A percentile compares a stretch with the other conserved stretches of the same genome.
Evolutionary conservation across 1,140 invertebrate genomes (phyloP).

Genomic region (Acromyrmex charruanus): DNA sequence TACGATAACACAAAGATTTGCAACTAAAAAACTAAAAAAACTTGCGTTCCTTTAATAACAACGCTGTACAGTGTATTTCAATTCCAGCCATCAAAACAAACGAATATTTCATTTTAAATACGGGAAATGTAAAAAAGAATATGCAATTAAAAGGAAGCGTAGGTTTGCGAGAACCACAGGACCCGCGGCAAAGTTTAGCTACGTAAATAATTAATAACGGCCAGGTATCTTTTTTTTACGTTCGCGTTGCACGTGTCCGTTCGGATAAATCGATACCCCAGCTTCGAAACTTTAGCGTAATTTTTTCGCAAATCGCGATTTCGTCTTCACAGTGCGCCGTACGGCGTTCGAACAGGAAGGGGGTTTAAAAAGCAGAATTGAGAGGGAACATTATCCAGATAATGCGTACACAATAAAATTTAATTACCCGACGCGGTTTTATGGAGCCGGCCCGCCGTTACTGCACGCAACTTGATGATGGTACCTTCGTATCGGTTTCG

Average conservation of each 20-base stretch:
- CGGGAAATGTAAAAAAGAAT: not conserved
- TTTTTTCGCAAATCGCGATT: constrained; percentile 21
- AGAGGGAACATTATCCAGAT: constrained; percentile 14
- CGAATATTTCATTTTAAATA: constrained; percentile 23
- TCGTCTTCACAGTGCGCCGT: not conserved
- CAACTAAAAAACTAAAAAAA: not conserved
- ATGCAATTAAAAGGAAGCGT: not conserved
- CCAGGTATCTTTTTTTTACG: not conserved
- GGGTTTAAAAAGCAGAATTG: constrained; percentile 22
- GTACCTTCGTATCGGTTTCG: constrained; percentile 24
- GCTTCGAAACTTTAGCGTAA: constrained; percentile 2
- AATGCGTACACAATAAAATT: constrained; percentile 48
- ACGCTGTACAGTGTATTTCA: not conserved
- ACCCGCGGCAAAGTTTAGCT: not conserved
- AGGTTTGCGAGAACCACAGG: not conserved
- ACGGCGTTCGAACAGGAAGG: not conserved
- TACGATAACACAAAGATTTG: not conserved
- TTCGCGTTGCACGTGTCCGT: not conserved
- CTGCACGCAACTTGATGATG: not conserved
- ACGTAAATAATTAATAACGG: not conserved
- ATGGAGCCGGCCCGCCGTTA: constrained; percentile 17
- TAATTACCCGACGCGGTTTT: constrained; percentile 56
- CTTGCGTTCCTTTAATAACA: constrained; percentile 17
- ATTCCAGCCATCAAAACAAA: constrained; percentile 24
- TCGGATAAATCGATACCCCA: not conserved